A percentile compares a stretch with the other conserved stretches of the same genome.
These are phyloP conservation scores for Hemichromis elongatus DNA, from an alignment of 2,113 vertebrate species.

Conservation along the genomic window DNA sequence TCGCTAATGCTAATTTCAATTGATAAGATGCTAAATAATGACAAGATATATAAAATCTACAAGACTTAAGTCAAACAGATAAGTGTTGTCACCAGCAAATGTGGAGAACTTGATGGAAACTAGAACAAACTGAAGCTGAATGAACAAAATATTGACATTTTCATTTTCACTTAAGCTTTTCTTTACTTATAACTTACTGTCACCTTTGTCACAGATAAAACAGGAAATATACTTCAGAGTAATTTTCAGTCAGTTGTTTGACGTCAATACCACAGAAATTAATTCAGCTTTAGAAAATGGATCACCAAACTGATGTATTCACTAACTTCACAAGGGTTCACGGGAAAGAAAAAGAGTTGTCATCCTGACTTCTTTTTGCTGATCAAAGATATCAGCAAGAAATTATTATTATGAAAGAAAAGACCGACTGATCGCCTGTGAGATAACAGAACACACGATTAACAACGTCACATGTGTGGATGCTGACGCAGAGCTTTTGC, in stretches of 20 bases:
- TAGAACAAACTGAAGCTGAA: not conserved
- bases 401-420: not conserved
- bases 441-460: not conserved
- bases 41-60: not conserved
- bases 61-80: not conserved
- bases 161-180: not conserved
- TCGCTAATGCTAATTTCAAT: not conserved
- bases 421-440: not conserved
- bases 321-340: not conserved
- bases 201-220: not conserved
- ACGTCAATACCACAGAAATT: not conserved
- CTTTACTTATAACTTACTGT: not conserved
- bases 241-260: not conserved
- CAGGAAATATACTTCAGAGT: not conserved
- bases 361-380: not conserved
- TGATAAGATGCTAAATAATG: not conserved
- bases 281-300: not conserved
- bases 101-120: not conserved
- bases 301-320: not conserved
- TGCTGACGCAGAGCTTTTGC: not conserved
- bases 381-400: not conserved
- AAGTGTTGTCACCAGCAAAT: not conserved
- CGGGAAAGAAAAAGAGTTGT: not conserved
- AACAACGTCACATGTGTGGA: not conserved
- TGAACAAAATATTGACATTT: not conserved